Evolutionary conservation across 2,113 vertebrate genomes (phyloP).

Genomic region (Cisticola juncidis): DNA sequence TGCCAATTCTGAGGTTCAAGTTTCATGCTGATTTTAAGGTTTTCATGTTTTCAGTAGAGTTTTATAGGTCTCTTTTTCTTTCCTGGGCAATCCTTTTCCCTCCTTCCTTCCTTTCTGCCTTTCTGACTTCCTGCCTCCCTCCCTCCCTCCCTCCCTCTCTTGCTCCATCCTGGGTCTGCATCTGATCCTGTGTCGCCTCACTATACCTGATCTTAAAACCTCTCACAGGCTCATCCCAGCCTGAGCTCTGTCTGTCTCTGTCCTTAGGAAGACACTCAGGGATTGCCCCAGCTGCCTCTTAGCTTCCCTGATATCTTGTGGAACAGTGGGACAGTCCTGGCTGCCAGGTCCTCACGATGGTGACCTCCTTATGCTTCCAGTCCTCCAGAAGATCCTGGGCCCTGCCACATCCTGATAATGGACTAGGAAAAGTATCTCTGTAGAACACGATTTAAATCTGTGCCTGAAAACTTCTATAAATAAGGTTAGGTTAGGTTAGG

Average conservation of each 20-base stretch:
- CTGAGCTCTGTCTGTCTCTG: not conserved
- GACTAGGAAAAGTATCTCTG: not conserved
- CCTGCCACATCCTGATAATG: not conserved
- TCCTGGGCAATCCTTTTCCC: no score
- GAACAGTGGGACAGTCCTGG: no score
- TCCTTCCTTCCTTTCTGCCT: not conserved
- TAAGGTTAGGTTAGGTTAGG: not conserved
- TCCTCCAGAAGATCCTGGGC: not conserved
- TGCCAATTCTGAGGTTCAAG: not conserved
- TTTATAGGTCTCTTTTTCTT: not conserved
- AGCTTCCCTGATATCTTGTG: not conserved
- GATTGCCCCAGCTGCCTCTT: not conserved
- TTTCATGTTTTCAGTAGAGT: not conserved
- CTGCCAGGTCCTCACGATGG: no score
- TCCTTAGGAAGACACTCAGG: not conserved
- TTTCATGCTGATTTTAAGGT: not conserved
- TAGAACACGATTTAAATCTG: not conserved
- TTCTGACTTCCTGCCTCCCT: fast-evolving
- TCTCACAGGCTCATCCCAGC: not conserved
- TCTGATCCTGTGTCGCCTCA: not conserved
- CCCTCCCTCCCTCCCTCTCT: fast-evolving
- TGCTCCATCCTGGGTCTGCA: fast-evolving
- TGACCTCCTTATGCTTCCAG: not conserved
- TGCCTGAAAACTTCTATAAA: not conserved
- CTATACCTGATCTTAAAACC: not conserved